A percentile compares a stretch with the other conserved stretches of the same genome.
Conservation (phyloP, 2,888 invertebrate species). For the Cloeon dipterum region DNA sequence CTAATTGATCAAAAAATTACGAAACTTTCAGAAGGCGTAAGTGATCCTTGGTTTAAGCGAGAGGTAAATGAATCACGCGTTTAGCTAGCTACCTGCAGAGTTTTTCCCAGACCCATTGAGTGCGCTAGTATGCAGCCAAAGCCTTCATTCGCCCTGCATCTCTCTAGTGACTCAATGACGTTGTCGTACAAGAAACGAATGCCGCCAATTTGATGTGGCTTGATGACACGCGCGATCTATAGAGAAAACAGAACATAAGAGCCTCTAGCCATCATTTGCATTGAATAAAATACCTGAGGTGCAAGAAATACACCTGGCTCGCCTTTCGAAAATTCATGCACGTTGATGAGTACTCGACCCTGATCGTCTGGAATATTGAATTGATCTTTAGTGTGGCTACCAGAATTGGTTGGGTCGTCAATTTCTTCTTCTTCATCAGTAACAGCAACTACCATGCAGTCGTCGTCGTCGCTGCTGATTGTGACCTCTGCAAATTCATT, state of each 20-base stretch:
- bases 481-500: slow-evolving; percentile 34
- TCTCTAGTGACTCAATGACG: slow-evolving; percentile 75
- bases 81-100: slow-evolving; percentile 46
- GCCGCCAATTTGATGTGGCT: slow-evolving; percentile 93
- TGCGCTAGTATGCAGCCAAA: slow-evolving; percentile 97
- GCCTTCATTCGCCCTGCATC: slow-evolving; percentile 57
- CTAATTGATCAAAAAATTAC: no score
- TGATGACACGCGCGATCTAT: slow-evolving; percentile 65
- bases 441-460: slow-evolving; percentile 66
- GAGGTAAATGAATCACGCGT: no score
- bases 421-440: slow-evolving; percentile 49
- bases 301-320: slow-evolving; percentile 84
- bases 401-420: slow-evolving; percentile 79
- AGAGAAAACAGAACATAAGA: no score
- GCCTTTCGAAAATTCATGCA: no score
- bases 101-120: slow-evolving; percentile 99
- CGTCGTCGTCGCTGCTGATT: slow-evolving; percentile 60
- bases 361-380: slow-evolving; percentile 79
- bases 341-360: slow-evolving; percentile 79
- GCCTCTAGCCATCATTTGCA: no score
- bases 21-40: no score
- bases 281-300: slow-evolving; percentile 38
- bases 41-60: no score
- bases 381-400: slow-evolving; percentile 78
- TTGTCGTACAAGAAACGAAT: slow-evolving; percentile 91